These are phyloP conservation scores for Camponotus pennsylvanicus DNA, from an alignment of 1,140 invertebrate genomes.

Conservation along the genomic window DNA sequence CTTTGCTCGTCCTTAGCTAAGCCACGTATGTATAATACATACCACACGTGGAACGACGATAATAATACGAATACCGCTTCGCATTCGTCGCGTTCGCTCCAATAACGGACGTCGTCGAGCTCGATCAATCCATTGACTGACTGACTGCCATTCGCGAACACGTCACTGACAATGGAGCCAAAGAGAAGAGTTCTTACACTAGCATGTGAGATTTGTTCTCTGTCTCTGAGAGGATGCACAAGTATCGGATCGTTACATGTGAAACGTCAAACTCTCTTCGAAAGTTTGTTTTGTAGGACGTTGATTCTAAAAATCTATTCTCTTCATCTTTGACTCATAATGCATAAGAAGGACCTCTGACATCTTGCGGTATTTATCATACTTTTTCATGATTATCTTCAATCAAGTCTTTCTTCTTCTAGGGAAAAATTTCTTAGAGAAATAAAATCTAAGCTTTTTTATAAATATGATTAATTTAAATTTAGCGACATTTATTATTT, in stretches of 20 bases:
- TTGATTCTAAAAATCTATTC: neutral
- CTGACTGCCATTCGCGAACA: constrained; percentile 16
- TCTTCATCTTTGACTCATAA: neutral
- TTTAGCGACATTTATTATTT: too few relatives aligned
- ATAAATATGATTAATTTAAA: too few relatives aligned
- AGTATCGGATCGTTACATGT: neutral
- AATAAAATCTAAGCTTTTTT: too few relatives aligned
- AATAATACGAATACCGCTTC: constrained; percentile 36
- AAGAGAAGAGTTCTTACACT: neutral
- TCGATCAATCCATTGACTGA: constrained; percentile 40
- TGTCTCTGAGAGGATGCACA: neutral
- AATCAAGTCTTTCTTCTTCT: neutral
- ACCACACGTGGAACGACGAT: constrained; percentile 8
- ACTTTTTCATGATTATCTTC: neutral
- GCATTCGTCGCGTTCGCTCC: constrained; percentile 24
- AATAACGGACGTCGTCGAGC: constrained; percentile 17
- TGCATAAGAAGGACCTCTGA: neutral
- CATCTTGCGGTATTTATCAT: neutral
- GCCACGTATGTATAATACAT: neutral
- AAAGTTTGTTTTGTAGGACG: neutral
- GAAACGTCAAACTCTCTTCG: neutral
- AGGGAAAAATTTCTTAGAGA: neutral
- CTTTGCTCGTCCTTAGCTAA: constrained; percentile 8
- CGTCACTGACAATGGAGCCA: neutral
- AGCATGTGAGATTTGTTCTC: neutral